Base-by-base conservation (phyloP, 2,797 vertebrate species). In the Chaenodraco wilsoni region DNA sequence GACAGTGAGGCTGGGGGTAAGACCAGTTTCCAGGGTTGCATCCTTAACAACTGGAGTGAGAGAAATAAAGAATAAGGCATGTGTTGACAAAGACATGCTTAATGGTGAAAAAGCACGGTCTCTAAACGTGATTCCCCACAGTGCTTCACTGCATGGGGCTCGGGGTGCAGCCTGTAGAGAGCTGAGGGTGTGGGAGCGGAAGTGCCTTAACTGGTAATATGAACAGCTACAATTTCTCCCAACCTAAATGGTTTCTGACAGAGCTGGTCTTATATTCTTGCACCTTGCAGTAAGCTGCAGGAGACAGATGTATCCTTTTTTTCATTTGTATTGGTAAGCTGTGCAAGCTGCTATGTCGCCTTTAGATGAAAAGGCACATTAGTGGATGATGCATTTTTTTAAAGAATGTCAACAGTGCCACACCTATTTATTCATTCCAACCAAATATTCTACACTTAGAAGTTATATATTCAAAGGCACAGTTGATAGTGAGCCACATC, bases 161-260 rank as follows among this genome's bases (percentile, higher is more conserved):
- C 65, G 55, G 63, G 37, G 50, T 48, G 74, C 41, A 52, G 62
- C 27, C 15, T 14, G 10, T 48, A 66, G 48, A 56, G 52, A 62
- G 70, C 45, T 27, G 54, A 70, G 43, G 72, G 64, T 14, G 68
- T 58, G 65, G 40, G 65, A 67, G 70, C 10, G 51, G 55, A 65
- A 69, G 68, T 56, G 41, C 62, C 74, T 70, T 65, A 57, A 67
- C 74, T 58, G 77, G 72, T 76, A 64, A 59, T 48, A 79, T 78
- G 65, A 72, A 66, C 79, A 9, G 49, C 19, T 49, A 56, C 67
- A 64, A 79, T 82, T 65, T 67, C 66, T 75, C 66, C 52, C 33
- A 54, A 74, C 67, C 76, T 15, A 78, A 82, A 84, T 78, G 85
- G 80, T 87, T 91, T 75, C 65, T 80, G 41, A 87, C 59, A 49